Evolutionary conservation across 2,888 invertebrate genomes (phyloP).

Genomic region (Yponomeuta plumbellus): DNA sequence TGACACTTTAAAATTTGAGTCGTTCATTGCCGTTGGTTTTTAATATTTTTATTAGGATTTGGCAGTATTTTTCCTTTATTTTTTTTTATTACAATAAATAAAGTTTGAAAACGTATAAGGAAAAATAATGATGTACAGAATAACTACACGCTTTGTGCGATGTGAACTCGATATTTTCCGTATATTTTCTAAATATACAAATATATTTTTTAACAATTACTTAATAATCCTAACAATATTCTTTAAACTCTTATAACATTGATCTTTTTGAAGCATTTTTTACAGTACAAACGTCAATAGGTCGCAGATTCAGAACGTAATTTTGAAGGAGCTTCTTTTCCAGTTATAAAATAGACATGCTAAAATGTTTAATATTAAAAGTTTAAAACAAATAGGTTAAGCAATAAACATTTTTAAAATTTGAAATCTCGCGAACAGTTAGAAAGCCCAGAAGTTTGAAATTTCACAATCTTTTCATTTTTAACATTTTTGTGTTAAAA

Average conservation of each 20-base stretch:
- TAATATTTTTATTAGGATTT: slow-evolving; percentile 33
- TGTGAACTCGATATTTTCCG: slow-evolving; percentile 54
- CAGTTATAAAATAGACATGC: too few relatives aligned
- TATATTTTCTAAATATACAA: slow-evolving; percentile 38
- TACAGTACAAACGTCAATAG: slow-evolving; percentile 52
- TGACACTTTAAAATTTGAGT: slow-evolving; percentile 37
- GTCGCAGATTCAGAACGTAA: not conserved
- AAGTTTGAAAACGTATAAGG: not conserved
- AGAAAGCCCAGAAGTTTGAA: slow-evolving; percentile 20
- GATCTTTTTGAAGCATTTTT: slow-evolving; percentile 40
- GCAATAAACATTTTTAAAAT: too few relatives aligned
- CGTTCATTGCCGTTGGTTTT: slow-evolving; percentile 24
- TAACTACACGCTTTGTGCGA: slow-evolving; percentile 67
- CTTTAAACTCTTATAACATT: slow-evolving; percentile 49
- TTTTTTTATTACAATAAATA: not conserved
- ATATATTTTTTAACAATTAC: slow-evolving; percentile 48
- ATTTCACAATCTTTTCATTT: slow-evolving; percentile 24
- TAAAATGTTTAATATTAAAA: slow-evolving; percentile 14
- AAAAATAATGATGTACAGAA: slow-evolving; percentile 22
- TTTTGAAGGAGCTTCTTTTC: not conserved
- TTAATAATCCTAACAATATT: slow-evolving; percentile 43
- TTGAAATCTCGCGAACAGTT: slow-evolving; percentile 27
- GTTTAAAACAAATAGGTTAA: slow-evolving; percentile 25
- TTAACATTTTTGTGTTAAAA: slow-evolving; percentile 30
- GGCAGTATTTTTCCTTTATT: slow-evolving; percentile 37